phyloP scores from a whole-genome alignment of 53 echinoderm and acorn worm species.

The Zoroaster sp. region DNA sequence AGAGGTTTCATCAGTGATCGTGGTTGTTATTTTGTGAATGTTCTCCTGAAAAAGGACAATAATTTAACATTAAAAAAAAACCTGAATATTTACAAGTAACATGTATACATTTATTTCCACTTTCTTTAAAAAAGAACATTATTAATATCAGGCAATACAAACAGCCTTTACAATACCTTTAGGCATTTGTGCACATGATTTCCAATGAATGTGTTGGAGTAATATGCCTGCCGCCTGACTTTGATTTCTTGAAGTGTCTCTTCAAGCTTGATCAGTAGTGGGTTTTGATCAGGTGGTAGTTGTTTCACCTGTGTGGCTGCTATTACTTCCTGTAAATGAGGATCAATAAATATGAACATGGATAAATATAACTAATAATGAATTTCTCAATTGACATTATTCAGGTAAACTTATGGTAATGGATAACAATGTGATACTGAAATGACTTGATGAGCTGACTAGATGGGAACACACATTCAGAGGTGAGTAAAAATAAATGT shows the following conservation, averaged over 20 bases:
- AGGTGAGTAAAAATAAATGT: not conserved
- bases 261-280: conserved; percentile 22
- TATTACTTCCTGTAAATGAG: not conserved
- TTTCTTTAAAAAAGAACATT: no score
- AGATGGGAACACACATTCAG: not conserved
- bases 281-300: not conserved
- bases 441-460: not conserved
- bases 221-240: conserved; percentile 53
- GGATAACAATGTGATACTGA: not conserved
- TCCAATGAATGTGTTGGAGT: conserved; percentile 54
- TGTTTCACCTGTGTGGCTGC: not conserved
- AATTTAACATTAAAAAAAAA: no score
- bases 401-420: not conserved
- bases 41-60: no score
- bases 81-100: no score
- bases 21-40: no score
- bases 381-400: not conserved
- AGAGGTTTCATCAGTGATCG: no score
- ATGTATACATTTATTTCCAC: no score
- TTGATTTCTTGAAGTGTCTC: conserved; percentile 22
- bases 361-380: not conserved
- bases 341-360: not conserved
- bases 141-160: no score
- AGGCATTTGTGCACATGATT: conserved; percentile 76
- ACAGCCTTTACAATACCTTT: conserved; percentile 32